Evolutionary conservation across 2,888 invertebrate genomes (phyloP), one percentile per base, ranked within the genome.

Genomic region (Dryocosmus kuriphilus): DNA sequence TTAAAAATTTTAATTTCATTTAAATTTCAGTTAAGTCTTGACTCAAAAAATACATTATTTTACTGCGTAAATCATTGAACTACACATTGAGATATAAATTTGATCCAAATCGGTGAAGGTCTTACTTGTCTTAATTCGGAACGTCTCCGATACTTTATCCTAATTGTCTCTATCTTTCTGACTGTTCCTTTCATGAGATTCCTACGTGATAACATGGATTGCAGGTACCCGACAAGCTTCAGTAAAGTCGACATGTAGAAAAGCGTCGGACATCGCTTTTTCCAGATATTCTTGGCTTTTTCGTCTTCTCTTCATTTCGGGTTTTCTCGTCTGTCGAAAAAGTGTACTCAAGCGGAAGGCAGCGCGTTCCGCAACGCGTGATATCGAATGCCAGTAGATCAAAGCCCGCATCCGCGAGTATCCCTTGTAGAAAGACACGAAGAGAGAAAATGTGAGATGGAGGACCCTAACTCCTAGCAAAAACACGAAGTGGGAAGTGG

Each of bases 361-460:
- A 77, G 74, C 80, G 73, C 82, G 80, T 83, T 83, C 75, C 74
- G 76, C 79, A 80, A 57, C 78, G 81, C 82, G 83, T 84, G 85
- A 85, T 87, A 86, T 87, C 83, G 85, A 82, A 87, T 83, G 81
- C 83, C 81, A 84, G 81, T 84, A 85, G 87, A 87, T 87, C 87
- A 87, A 87, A 87, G 87, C 85, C 82, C 83, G 81, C 82, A 84
- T 82, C 77, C 80, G 67, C 75, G 73, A 77, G 75, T 77, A 79
- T 57, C 79, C 74, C 62, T 57, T 65, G 76, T 65, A 79, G 65
- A 67, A 63, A 75, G 75, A 77, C 65, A 27, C 9, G 51, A 46
- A 51, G 55, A 75, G 74, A 77, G 80, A 79, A 73, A 81, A 79
- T 77, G 73, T 73, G 65, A 74, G 79, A 76, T 79, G 14, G 57